A percentile compares a stretch with the other conserved stretches of the same genome.
These are phyloP conservation scores for Brachypodius melanocephalos DNA, from an alignment of 2,113 vertebrate species.

Conservation along the genomic window DNA sequence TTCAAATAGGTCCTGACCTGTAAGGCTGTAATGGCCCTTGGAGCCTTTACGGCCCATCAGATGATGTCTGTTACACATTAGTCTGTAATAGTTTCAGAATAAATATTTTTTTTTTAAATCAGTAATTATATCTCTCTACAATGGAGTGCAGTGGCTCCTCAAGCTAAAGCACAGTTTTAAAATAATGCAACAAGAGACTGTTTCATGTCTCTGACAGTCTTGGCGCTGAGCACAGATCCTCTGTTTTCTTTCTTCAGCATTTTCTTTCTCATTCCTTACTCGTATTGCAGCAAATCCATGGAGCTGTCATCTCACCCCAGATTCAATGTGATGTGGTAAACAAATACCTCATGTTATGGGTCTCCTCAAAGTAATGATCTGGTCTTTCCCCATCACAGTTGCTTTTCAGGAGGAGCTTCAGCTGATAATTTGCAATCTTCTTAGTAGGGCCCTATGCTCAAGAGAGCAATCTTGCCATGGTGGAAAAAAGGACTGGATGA, in stretches of 20 bases:
- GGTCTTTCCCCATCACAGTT: neutral
- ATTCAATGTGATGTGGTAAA: neutral
- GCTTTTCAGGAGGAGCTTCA: neutral
- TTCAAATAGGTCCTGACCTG: conserved; percentile 22
- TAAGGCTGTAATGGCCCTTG: neutral
- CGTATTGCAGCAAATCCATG: neutral
- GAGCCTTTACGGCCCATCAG: neutral
- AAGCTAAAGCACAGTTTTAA: conserved; percentile 8
- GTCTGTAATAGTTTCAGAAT: conserved; percentile 28
- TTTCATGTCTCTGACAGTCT: conserved; percentile 8
- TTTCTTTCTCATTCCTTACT: neutral
- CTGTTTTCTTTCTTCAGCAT: neutral
- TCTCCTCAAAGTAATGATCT: conserved; percentile 8
- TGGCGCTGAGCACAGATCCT: accelerated
- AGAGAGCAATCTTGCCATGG: neutral
- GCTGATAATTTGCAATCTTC: neutral
- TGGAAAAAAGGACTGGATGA: neutral
- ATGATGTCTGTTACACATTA: conserved; percentile 52
- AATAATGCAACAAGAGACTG: conserved; percentile 5
- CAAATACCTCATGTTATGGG: neutral
- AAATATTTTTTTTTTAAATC: neutral
- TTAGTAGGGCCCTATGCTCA: neutral
- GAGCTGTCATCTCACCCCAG: neutral
- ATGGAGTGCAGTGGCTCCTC: neutral
- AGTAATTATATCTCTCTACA: conserved; percentile 9